Evolutionary conservation across 2,888 invertebrate genomes (phyloP), one percentile per base, ranked within the genome.

Genomic region (Eugnorisma glareosa): DNA sequence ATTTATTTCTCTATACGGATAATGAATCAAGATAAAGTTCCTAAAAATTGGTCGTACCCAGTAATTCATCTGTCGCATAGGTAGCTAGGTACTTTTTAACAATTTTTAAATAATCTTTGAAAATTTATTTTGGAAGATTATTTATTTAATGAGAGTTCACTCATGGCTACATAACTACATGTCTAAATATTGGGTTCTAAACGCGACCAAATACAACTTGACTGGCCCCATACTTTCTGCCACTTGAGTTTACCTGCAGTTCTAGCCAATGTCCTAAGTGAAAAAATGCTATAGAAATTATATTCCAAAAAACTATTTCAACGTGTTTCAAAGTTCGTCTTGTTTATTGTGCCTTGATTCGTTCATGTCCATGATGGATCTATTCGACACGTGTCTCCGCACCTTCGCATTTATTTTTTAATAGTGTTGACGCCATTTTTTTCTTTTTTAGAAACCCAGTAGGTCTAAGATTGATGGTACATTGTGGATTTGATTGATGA

Each of bases 381-480:
- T 82, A 72, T 76, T 73, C 59, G 63, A 84, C 80, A 86, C 82
- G 80, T 84, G 88, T 70, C 73, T 66, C 67, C 48, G 78, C 85
- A 76, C 77, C 79, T 84, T 77, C 72, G 57, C 70, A 75, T 85
- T 87, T 82, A 66, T 75, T 84, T 79, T 85, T 79, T 85, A 80
- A 87, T 84, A 89, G 80, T 79, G 67, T 82, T 76, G 66, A 71
- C 48, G 77, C 73, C 37, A 69, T 72, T 40, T 76, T 79, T 77
- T 78, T 73, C 78, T 81, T 84, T 75, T 64, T 78, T 76, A 79
- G 48, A 80, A 78, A 79, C 82, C 77, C 75, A 72, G 72, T 84
- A 40, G n/a, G 64, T 40, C 57, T 64, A 82, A 82, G 89, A 89
- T 86, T 87, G 82, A 89, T 89, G 74, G 72, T 72, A 74, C 64